Base-by-base conservation (phyloP, 2,797 vertebrate genomes). In the Melanotaenia pygmaea region DNA sequence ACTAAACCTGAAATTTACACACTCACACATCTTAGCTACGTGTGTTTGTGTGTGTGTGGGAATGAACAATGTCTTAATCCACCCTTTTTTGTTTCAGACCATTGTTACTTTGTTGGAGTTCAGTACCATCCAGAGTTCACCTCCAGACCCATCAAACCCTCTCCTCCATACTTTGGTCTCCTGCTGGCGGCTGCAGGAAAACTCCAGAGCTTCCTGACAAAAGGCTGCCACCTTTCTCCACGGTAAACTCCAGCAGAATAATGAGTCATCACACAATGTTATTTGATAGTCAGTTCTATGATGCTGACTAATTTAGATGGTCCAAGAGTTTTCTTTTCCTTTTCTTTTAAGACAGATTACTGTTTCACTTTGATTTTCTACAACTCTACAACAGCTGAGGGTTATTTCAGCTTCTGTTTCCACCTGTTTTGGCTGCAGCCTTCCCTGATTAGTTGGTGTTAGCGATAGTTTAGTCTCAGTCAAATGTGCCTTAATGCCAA, bases 41-140 rank as follows among this genome's bases (percentile, higher is more conserved):
- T 22, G 7, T 35, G 34, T 10, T 7, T 35, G 34, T 32, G 35
- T 22, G 7, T 22, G 34, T 13, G 14, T 12, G 71, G 18, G 35
- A 28, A 38, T 38, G 2, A 26, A 22, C 34, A 12, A 45, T 14
- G 5, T 4, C 38, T 7, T 69, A n/a, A 76, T 13, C 1, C 0
- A 4, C 5, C 1, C 26, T 26, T 37, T 62, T 54, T 54, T 60
- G 10, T 79, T 77, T 77, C 88, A 99, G 97, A 97, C 37, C 97
- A 98, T n/a, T 93, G 95, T 24, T 99, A 98, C 87, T 99, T 98
- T 14, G 96, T 98, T 12, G 98, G 97, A 1, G 96, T 99, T 37
- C 98, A 99, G 91, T 99, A 96, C 76, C 98, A 99, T 67, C 97
- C 98, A 0, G 98, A 99, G 82, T 99, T 99, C 88, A 97, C 97